phyloP scores from a whole-genome alignment of 1,140 invertebrate genomes.

The Tetragonula clypearis region DNA sequence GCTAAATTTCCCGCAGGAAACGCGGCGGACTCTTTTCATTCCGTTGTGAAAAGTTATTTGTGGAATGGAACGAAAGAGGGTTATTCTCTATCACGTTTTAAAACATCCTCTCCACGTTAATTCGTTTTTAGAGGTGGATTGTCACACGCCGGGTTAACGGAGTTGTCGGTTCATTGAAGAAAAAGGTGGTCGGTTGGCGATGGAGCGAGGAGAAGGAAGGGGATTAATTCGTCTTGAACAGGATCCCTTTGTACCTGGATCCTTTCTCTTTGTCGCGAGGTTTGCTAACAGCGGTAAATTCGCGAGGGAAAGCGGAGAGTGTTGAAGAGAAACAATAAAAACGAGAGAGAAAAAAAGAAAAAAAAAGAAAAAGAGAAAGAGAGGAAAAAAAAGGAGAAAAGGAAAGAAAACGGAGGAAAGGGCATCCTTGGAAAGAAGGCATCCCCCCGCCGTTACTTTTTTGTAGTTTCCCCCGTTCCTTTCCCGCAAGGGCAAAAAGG shows the following conservation, averaged over 20 bases:
- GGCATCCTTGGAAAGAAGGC: background rate
- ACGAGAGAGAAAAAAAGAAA: no score
- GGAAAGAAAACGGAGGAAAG: background rate
- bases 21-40: background rate
- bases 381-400: no score
- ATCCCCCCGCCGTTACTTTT: background rate
- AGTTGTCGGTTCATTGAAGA: background rate
- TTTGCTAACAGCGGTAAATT: background rate
- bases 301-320: background rate
- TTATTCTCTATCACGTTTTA: background rate
- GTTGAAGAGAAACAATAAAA: background rate
- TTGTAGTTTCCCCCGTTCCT: background rate
- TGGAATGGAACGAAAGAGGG: background rate
- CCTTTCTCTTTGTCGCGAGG: background rate
- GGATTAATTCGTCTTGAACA: conserved; percentile 3
- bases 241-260: conserved; percentile 17
- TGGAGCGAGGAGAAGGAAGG: background rate
- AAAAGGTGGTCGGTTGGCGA: background rate
- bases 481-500: background rate
- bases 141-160: conserved; percentile 10
- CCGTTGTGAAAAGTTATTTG: background rate
- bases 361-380: no score
- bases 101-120: background rate
- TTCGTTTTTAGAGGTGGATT: conserved; percentile 1
- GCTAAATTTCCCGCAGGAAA: background rate